Percentiles rank a stretch among this genome's conserved stretches.
These are phyloP conservation scores for Pyralis farinalis DNA, from an alignment of 2,888 invertebrate species.

Conservation along the genomic window DNA sequence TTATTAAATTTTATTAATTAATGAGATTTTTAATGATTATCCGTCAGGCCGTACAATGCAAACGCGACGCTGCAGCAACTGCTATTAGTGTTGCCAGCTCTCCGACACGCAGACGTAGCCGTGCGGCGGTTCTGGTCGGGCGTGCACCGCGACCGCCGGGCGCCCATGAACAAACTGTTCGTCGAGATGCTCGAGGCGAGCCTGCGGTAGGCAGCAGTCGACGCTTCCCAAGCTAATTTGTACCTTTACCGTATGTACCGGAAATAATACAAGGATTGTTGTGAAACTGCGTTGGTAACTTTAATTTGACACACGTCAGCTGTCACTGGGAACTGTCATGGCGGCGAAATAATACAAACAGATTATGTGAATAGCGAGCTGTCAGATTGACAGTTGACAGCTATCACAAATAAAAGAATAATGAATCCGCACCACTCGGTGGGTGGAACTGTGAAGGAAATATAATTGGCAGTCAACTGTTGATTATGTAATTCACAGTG, in stretches of 20 bases:
- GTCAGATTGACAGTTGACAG: too few relatives aligned
- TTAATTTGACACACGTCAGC: neutral
- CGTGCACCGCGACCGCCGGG: conserved; percentile 92
- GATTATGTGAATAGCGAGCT: too few relatives aligned
- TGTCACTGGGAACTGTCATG: neutral
- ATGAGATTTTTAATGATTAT: too few relatives aligned
- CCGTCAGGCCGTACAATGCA: conserved; percentile 87
- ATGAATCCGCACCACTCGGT: too few relatives aligned
- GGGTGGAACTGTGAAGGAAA: too few relatives aligned
- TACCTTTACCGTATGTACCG: too few relatives aligned
- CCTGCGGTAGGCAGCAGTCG: conserved; percentile 69
- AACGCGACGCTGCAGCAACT: conserved; percentile 91
- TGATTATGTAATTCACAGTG: too few relatives aligned
- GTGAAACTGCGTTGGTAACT: too few relatives aligned
- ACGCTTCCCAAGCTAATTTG: neutral
- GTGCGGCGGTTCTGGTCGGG: conserved; percentile 95
- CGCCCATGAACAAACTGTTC: conserved; percentile 97
- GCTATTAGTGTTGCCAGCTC: conserved; percentile 91
- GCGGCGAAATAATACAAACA: neutral
- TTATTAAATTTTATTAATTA: too few relatives aligned
- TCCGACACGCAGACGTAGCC: conserved; percentile 94
- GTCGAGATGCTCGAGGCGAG: conserved; percentile 96
- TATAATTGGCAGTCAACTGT: too few relatives aligned
- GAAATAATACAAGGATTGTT: too few relatives aligned
- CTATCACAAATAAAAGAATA: too few relatives aligned